These are phyloP conservation scores for Dasysyrphus tricinctus DNA, from an alignment of 2,888 invertebrate species.

Conservation along the genomic window DNA sequence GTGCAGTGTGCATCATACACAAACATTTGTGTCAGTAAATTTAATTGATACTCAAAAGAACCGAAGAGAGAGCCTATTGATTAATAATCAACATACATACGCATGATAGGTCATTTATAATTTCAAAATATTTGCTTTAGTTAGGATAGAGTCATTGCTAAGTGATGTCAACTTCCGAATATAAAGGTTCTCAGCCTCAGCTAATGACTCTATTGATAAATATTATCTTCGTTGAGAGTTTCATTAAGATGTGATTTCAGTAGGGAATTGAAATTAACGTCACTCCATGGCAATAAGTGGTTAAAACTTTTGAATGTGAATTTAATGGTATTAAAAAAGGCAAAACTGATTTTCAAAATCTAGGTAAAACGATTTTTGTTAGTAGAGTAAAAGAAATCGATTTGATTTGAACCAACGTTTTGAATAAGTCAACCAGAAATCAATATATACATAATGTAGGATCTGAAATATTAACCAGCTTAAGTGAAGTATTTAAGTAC, in stretches of 20 bases:
- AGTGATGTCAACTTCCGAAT: slow-evolving; percentile 14
- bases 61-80: neutral
- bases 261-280: slow-evolving; percentile 18
- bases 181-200: neutral
- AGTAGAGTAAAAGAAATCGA: no score
- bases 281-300: neutral
- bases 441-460: no score
- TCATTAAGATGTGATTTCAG: slow-evolving; percentile 27
- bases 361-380: no score
- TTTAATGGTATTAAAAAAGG: neutral
- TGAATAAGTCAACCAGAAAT: neutral
- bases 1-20: neutral
- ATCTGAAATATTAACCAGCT: no score
- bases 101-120: slow-evolving; percentile 46
- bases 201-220: slow-evolving; percentile 32
- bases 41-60: slow-evolving; percentile 48
- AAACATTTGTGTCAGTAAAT: slow-evolving; percentile 43
- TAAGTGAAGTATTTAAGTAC: no score
- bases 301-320: slow-evolving; percentile 15
- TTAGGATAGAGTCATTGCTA: slow-evolving; percentile 31
- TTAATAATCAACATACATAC: neutral
- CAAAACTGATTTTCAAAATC: neutral
- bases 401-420: no score
- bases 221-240: slow-evolving; percentile 16
- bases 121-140: slow-evolving; percentile 51